Percentiles rank a stretch among this genome's conserved stretches.
Evolutionary conservation across 2,888 invertebrate species (phyloP).

Genomic region (Mythimna loreyi): DNA sequence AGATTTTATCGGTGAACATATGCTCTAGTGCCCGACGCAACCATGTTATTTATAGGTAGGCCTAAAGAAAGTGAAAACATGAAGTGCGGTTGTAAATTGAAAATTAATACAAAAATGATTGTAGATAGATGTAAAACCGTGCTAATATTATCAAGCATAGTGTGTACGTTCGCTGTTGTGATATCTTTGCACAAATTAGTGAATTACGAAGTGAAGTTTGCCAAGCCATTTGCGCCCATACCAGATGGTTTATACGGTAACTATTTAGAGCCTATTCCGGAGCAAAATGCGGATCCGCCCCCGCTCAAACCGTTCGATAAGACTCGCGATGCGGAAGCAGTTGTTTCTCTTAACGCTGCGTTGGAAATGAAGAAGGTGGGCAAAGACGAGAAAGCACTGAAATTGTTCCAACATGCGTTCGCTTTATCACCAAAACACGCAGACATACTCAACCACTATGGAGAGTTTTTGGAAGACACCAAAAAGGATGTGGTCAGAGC

Average conservation of each 20-base stretch:
- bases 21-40: slow-evolving; percentile 68
- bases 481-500: slow-evolving; percentile 96
- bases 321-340: slow-evolving; percentile 92
- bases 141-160: slow-evolving; percentile 84
- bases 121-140: slow-evolving; percentile 85
- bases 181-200: slow-evolving; percentile 84
- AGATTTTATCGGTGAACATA: slow-evolving; percentile 75
- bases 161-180: slow-evolving; percentile 84
- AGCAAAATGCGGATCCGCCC: slow-evolving; percentile 69
- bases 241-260: slow-evolving; percentile 85
- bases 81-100: slow-evolving; percentile 76
- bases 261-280: slow-evolving; percentile 79
- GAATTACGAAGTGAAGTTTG: slow-evolving; percentile 80
- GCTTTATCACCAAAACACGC: slow-evolving; percentile 98
- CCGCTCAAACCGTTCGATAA: slow-evolving; percentile 71
- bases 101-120: slow-evolving; percentile 82
- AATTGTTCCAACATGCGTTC: slow-evolving; percentile 97
- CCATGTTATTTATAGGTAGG: slow-evolving; percentile 87
- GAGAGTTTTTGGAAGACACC: slow-evolving; percentile 97
- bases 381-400: slow-evolving; percentile 96
- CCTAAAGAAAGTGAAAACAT: slow-evolving; percentile 77
- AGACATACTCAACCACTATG: slow-evolving; percentile 97
- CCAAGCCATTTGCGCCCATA: slow-evolving; percentile 85
- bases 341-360: slow-evolving; percentile 96
- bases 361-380: slow-evolving; percentile 95